phyloP scores from a whole-genome alignment of 2,888 invertebrate species.

The Dione juno region DNA sequence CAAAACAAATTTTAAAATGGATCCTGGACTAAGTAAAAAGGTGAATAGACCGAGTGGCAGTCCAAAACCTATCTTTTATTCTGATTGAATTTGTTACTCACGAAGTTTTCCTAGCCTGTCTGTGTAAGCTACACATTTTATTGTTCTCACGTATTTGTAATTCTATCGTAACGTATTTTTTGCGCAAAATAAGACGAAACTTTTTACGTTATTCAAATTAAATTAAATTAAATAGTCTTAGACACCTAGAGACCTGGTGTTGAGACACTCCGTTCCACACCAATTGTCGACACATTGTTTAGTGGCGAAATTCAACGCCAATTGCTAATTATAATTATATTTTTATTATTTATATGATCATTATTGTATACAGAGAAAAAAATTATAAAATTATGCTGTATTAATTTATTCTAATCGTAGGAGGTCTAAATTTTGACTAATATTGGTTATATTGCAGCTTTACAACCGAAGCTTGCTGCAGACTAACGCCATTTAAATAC shows the following conservation, averaged over 20 bases:
- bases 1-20: background rate
- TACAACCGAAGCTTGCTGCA: no score
- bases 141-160: conserved; percentile 33
- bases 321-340: no score
- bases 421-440: background rate
- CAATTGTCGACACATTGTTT: background rate
- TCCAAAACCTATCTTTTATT: conserved; percentile 24
- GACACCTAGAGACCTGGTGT: no score
- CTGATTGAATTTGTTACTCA: conserved; percentile 34
- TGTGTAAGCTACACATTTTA: conserved; percentile 17
- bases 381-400: background rate
- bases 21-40: background rate
- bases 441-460: no score
- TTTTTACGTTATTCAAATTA: no score
- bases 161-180: conserved; percentile 6
- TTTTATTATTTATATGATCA: no score
- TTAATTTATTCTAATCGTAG: background rate
- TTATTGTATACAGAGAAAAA: no score
- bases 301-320: background rate
- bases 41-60: background rate
- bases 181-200: background rate
- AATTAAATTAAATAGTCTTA: no score
- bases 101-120: conserved; percentile 20
- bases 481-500: no score
- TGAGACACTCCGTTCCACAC: background rate